A percentile compares a stretch with the other conserved stretches of the same genome.
Conservation (phyloP, 2,888 invertebrate species). For the Lycophotia porphyrea region DNA sequence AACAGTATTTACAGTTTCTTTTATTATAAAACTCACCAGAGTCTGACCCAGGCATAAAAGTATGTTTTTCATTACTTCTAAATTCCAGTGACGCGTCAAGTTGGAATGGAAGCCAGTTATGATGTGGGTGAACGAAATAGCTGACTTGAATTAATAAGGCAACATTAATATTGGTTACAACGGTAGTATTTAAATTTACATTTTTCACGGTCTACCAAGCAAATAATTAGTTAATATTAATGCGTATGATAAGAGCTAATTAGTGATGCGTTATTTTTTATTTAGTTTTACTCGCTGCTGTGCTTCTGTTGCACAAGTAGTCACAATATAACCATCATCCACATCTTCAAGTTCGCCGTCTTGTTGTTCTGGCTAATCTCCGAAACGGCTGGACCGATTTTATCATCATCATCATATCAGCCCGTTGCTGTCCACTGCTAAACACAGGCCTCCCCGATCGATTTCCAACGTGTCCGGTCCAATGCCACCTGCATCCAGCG, state of each 20-base stretch:
- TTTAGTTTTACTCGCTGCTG: conserved; percentile 8
- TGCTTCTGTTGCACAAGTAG: neutral
- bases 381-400: too few relatives aligned
- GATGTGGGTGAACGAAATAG: conserved; percentile 2
- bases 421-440: too few relatives aligned
- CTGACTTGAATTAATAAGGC: conserved; percentile 17
- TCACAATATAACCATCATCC: neutral
- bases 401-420: too few relatives aligned
- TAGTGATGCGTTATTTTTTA: conserved; percentile 2
- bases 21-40: conserved; percentile 24
- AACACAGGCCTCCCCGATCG: too few relatives aligned
- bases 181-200: conserved; percentile 18
- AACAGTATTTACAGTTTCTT: neutral
- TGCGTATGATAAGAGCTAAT: conserved; percentile 21
- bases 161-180: conserved; percentile 1
- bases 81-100: neutral
- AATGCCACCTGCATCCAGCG: too few relatives aligned
- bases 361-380: too few relatives aligned
- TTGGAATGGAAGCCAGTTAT: neutral
- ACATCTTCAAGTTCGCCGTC: too few relatives aligned
- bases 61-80: conserved; percentile 30
- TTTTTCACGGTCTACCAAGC: conserved; percentile 27
- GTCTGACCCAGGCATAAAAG: conserved; percentile 23
- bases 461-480: too few relatives aligned
- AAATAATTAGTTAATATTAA: conserved; percentile 32